A percentile compares a stretch with the other conserved stretches of the same genome.
Evolutionary conservation across 1,140 invertebrate species (phyloP).

Genomic region (Aphidius ervi): DNA sequence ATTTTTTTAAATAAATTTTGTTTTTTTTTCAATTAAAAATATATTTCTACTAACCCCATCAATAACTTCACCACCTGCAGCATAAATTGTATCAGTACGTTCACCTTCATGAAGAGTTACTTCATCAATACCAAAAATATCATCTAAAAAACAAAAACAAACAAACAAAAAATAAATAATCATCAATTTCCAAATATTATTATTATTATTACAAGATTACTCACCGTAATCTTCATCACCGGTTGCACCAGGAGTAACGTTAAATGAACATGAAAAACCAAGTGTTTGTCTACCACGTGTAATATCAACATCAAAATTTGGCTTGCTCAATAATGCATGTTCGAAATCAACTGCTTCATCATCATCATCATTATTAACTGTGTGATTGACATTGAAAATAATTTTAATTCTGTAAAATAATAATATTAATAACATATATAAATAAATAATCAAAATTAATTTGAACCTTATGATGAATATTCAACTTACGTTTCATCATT

Average conservation of each 20-base stretch:
- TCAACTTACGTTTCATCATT: slow-evolving; percentile 67
- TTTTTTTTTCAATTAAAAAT: not conserved
- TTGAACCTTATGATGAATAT: not conserved
- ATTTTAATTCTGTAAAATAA: slow-evolving; percentile 63
- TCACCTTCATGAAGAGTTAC: slow-evolving; percentile 79
- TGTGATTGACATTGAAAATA: slow-evolving; percentile 85
- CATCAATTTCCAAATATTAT: slow-evolving; percentile 29
- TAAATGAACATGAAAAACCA: slow-evolving; percentile 77
- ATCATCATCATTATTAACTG: slow-evolving; percentile 72
- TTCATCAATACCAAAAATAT: slow-evolving; percentile 85
- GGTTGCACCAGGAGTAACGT: slow-evolving; percentile 58
- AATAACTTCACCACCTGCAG: slow-evolving; percentile 83
- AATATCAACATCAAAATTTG: slow-evolving; percentile 81
- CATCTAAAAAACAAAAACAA: slow-evolving; percentile 53
- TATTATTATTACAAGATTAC: slow-evolving; percentile 26
- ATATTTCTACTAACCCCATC: slow-evolving; percentile 68
- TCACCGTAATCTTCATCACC: slow-evolving; percentile 70
- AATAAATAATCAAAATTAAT: no score
- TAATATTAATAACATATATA: not conserved
- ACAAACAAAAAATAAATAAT: not conserved
- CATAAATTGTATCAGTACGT: slow-evolving; percentile 77
- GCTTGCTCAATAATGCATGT: slow-evolving; percentile 81
- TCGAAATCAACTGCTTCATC: slow-evolving; percentile 62
- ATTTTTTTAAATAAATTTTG: no score
- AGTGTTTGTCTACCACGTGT: slow-evolving; percentile 69